A percentile compares a stretch with the other conserved stretches of the same genome.
Conservation (phyloP, 2,888 invertebrate species). For the Callinectes sapidus region DNA sequence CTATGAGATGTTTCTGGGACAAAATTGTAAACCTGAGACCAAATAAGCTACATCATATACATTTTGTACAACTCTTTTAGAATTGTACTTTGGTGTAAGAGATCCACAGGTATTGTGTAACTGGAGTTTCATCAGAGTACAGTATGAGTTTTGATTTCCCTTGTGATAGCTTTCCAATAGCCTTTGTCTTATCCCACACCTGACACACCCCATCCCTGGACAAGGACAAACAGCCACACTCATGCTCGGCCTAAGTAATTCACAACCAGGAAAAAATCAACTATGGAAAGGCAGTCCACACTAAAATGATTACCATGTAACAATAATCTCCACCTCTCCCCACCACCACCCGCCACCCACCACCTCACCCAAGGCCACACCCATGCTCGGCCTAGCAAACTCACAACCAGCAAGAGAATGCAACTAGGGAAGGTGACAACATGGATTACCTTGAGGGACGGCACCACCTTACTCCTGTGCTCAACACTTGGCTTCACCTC, state of each 20-base stretch:
- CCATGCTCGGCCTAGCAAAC: slow-evolving; percentile 34
- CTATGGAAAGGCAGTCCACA: slow-evolving; percentile 27
- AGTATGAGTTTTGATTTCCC: background rate
- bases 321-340: background rate
- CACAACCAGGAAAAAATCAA: slow-evolving; percentile 16
- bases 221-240: slow-evolving; percentile 20
- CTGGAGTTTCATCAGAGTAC: background rate
- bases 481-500: slow-evolving; percentile 71
- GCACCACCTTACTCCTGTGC: slow-evolving; percentile 66
- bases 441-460: slow-evolving; percentile 69
- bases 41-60: background rate
- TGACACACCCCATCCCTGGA: background rate
- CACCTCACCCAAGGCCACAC: slow-evolving; percentile 19
- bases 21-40: background rate
- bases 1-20: background rate
- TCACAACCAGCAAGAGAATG: slow-evolving; percentile 33
- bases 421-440: background rate
- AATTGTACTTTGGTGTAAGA: background rate
- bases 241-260: slow-evolving; percentile 26
- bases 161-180: background rate
- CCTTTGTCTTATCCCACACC: background rate
- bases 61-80: background rate
- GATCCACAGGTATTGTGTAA: background rate
- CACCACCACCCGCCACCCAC: background rate
- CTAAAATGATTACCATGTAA: background rate